These are phyloP conservation scores for Ips nitidus DNA, from an alignment of 1,140 invertebrate genomes.

Conservation along the genomic window DNA sequence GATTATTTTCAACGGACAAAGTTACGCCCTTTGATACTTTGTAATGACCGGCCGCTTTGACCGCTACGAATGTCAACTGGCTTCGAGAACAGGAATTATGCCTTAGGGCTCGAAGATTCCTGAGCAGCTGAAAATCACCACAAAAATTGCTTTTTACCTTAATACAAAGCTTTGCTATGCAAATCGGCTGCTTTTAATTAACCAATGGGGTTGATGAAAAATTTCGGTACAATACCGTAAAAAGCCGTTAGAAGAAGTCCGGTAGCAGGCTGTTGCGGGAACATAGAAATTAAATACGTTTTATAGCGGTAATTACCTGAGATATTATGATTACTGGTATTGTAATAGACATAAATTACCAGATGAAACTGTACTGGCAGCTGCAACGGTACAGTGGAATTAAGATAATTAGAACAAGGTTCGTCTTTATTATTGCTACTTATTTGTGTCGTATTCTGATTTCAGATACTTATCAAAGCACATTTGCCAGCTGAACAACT, in stretches of 20 bases:
- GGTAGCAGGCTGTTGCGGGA: slow-evolving; percentile 35
- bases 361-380: slow-evolving; percentile 29
- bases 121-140: slow-evolving; percentile 14
- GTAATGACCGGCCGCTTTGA: slow-evolving; percentile 26
- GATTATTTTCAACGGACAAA: slow-evolving; percentile 26
- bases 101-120: slow-evolving; percentile 5
- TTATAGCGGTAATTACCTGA: slow-evolving; percentile 36
- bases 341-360: slow-evolving; percentile 32
- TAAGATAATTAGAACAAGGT: slow-evolving; percentile 27
- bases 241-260: slow-evolving; percentile 24
- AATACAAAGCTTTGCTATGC: not conserved
- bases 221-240: too few species aligned
- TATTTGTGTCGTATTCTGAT: too few species aligned
- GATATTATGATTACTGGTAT: slow-evolving; percentile 34
- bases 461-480: too few species aligned
- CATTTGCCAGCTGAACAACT: too few species aligned
- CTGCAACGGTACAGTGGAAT: slow-evolving; percentile 31
- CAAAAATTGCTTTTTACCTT: slow-evolving; percentile 15
- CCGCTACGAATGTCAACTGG: slow-evolving; percentile 30
- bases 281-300: slow-evolving; percentile 34
- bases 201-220: too few species aligned
- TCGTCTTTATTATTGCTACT: not conserved
- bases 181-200: not conserved
- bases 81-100: slow-evolving; percentile 17
- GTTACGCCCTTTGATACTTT: slow-evolving; percentile 32